Evolutionary conservation across 2,888 invertebrate species (phyloP).

Genomic region (Eristalinus aeneus): DNA sequence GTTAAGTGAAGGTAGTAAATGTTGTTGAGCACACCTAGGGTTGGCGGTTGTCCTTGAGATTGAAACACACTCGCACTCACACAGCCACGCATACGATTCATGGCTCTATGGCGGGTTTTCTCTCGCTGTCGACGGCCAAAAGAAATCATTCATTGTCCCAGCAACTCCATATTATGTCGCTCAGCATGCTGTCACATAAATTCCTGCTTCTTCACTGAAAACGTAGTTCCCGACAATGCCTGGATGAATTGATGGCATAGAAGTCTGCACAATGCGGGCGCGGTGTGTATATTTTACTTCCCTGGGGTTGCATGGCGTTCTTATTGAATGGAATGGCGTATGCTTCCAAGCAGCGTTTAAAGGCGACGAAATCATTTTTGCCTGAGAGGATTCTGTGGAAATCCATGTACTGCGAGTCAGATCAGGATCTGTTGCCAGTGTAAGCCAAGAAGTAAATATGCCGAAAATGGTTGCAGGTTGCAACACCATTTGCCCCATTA

Average conservation of each 20-base stretch:
- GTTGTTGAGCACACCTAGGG: background rate
- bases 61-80: background rate
- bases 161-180: constrained; percentile 36
- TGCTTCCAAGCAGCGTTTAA: too few species aligned
- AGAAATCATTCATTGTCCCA: constrained; percentile 31
- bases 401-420: background rate
- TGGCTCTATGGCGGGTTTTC: background rate
- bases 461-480: too few species aligned
- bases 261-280: background rate
- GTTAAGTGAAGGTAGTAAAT: constrained; percentile 46
- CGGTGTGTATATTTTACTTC: background rate
- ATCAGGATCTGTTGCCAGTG: too few species aligned
- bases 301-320: background rate
- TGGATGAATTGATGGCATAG: background rate
- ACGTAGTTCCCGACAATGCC: constrained; percentile 22
- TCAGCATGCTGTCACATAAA: constrained; percentile 36
- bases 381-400: background rate
- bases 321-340: background rate
- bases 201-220: constrained; percentile 28
- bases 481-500: background rate
- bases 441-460: too few species aligned
- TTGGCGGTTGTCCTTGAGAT: background rate
- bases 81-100: background rate
- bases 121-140: background rate
- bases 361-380: too few species aligned